Percentiles rank a stretch among this genome's conserved stretches.
Evolutionary conservation across 2,888 invertebrate genomes (phyloP).

Genomic region (Heliconius charithonia): DNA sequence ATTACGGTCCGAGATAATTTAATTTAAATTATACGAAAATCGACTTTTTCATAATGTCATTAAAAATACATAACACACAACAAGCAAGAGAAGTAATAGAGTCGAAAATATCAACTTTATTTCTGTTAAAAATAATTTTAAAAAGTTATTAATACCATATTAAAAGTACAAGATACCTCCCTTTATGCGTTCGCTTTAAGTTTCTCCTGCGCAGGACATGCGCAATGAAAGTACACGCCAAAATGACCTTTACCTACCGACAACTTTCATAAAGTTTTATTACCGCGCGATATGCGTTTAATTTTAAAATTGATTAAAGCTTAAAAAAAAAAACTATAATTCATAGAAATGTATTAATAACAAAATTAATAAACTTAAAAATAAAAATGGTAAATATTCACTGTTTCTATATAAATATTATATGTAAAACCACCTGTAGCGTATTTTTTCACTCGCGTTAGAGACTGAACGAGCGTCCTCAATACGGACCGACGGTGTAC

Average conservation of each 20-base stretch:
- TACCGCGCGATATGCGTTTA: conserved; percentile 52
- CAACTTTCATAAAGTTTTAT: conserved; percentile 59
- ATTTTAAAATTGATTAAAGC: conserved; percentile 48
- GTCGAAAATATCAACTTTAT: not conserved
- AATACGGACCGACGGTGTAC: conserved; percentile 59
- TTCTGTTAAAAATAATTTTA: not conserved
- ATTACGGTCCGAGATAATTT: not conserved
- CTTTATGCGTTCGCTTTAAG: conserved; percentile 42
- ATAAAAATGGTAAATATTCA: conserved; percentile 47
- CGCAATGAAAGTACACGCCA: conserved; percentile 61
- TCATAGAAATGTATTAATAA: conserved; percentile 38
- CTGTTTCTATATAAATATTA: conserved; percentile 23
- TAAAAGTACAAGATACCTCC: not conserved
- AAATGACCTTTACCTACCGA: conserved; percentile 53
- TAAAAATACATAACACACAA: not conserved
- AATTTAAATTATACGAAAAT: not conserved
- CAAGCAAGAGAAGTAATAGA: not conserved
- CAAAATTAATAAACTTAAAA: conserved; percentile 16
- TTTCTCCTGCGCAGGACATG: conserved; percentile 77
- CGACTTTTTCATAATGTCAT: not conserved
- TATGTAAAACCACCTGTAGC: conserved; percentile 72
- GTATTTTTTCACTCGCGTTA: conserved; percentile 60
- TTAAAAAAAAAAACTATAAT: conserved; percentile 33
- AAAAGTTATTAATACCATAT: not conserved
- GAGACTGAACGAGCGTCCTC: conserved; percentile 57